These are phyloP conservation scores for Patella pellucida DNA, from an alignment of 2,888 invertebrate species.

Conservation along the genomic window DNA sequence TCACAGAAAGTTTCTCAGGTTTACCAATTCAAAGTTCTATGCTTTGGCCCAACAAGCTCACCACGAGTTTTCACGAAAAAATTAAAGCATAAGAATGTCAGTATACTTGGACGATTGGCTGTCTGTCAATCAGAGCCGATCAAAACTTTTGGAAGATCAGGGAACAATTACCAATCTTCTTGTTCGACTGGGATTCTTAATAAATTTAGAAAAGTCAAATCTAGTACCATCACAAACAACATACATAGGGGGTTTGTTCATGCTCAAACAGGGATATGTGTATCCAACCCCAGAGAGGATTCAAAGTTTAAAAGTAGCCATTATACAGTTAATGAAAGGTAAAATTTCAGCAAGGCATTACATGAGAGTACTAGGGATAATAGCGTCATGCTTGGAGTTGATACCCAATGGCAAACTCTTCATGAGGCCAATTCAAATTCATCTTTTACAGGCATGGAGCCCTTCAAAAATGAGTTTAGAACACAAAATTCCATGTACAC, in stretches of 20 bases:
- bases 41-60: background rate
- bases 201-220: too few species aligned
- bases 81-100: background rate
- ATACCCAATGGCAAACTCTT: too few species aligned
- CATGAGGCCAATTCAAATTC: too few species aligned
- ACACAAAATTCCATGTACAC: slow-evolving; percentile 6
- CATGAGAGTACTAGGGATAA: slow-evolving; percentile 27
- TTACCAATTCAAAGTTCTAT: background rate
- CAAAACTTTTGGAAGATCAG: background rate
- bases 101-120: slow-evolving; percentile 18
- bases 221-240: too few species aligned
- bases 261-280: too few species aligned
- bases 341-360: slow-evolving; percentile 11
- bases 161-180: background rate
- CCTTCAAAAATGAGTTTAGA: slow-evolving; percentile 17
- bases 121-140: background rate
- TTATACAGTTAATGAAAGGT: too few species aligned
- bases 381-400: slow-evolving; percentile 27
- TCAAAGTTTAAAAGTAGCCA: too few species aligned
- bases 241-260: too few species aligned
- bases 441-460: slow-evolving; percentile 19
- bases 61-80: slow-evolving; percentile 1
- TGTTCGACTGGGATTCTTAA: too few species aligned
- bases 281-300: too few species aligned
- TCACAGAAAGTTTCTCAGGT: background rate